Base-by-base conservation (phyloP, 2,888 invertebrate species). In the Pandemis corylana region DNA sequence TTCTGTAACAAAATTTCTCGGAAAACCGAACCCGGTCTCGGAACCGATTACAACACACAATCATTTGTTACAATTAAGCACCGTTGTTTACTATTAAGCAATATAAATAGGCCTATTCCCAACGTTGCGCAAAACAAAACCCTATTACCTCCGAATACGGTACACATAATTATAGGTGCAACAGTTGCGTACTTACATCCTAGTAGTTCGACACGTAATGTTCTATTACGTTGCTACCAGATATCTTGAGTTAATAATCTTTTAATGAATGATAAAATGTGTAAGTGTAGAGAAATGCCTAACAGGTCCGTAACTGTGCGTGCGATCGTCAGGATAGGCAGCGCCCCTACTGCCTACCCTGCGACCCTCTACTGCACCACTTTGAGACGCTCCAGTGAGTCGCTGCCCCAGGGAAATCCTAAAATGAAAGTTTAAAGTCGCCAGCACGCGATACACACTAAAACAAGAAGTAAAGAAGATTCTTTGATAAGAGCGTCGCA, bases 31-130 rank as follows among this genome's bases (percentile, higher is more conserved):
- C 66, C 69, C 51, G 59, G 70, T 75, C 28, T 28, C 53, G 15
- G 46, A 66, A 53, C 61, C 62, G 53, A 36, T 75, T 75, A 63
- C 75, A 71, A 67, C 70, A 75, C 9, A 28, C 63, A 75, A 70
- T 75, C 75, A 71, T 75, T 75, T 67, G 53, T 71, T 75, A 75
- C 61, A 75, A 75, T 75, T 75, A 75, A 67, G 69, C 69, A 61
- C 44, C 66, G 70, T 74, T 69, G 73, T 73, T 72, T 72, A 73
- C 46, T 73, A 70, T 74, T 74, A 66, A 74, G 74, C 74, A 70
- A 74, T 36, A 67, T 56, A 62, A 41, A 70, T 70, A 70, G 66
- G 61, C 61, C 28, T 66, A 69, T 53, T 15, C 53, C 51, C 42
- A 59, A 28, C 12, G 64, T 74, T 51, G 28, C 15, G 44, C 44